phyloP scores from a whole-genome alignment of 2,797 vertebrate genomes.

The Percopsis omiscomaycus region DNA sequence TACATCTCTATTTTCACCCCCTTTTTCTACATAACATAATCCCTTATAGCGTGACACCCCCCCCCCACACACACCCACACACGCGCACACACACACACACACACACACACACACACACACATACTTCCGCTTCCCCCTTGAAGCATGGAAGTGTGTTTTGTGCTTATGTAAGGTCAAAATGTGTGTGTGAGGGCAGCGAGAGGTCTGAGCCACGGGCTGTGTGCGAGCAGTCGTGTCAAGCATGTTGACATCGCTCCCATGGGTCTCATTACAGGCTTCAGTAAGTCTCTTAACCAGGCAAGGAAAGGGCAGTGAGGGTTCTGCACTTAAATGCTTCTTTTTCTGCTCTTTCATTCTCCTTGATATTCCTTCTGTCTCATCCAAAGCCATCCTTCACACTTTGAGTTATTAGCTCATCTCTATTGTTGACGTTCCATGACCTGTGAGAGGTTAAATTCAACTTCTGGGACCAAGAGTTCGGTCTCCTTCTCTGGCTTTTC shows the following conservation, averaged over 20 bases:
- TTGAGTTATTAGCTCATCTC: slow-evolving; percentile 31
- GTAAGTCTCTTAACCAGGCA: slow-evolving; percentile 40
- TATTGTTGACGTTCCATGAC: slow-evolving; percentile 10
- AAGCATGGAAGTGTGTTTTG: background rate
- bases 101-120: too few species aligned
- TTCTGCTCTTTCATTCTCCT: background rate
- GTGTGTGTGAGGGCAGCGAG: slow-evolving; percentile 11
- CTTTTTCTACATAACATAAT: background rate
- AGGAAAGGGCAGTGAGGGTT: slow-evolving; percentile 16
- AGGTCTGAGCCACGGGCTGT: slow-evolving; percentile 44
- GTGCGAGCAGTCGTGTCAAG: slow-evolving; percentile 41
- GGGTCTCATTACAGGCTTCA: slow-evolving; percentile 50
- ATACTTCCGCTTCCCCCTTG: background rate
- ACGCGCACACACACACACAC: too few species aligned
- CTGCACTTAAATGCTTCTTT: background rate
- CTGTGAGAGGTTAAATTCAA: slow-evolving; percentile 19
- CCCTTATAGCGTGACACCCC: background rate
- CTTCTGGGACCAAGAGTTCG: slow-evolving; percentile 12
- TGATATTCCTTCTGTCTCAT: background rate
- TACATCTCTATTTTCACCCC: slow-evolving; percentile 4
- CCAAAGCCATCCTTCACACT: slow-evolving; percentile 5
- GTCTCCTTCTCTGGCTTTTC: slow-evolving; percentile 8
- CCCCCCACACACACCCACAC: too few species aligned
- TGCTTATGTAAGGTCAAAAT: background rate
- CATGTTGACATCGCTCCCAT: slow-evolving; percentile 48